Conservation (phyloP, 35 echinoderm and acorn worm species). For the Apostichopus parvimensis region DNA sequence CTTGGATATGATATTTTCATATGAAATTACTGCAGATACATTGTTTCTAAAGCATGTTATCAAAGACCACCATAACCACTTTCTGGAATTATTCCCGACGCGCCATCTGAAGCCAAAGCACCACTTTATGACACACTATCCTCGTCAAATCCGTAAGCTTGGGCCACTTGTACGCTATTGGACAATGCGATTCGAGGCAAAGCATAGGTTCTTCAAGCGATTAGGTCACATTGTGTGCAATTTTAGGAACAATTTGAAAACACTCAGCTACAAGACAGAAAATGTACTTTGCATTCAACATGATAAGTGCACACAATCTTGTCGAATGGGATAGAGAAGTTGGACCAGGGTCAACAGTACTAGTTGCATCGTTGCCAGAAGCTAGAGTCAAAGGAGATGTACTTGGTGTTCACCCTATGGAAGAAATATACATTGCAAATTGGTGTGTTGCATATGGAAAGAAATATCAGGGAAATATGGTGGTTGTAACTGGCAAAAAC, state of each 20-base stretch:
- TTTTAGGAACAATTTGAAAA: conserved; percentile 59
- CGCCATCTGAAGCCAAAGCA: conserved; percentile 39
- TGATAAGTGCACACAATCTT: not conserved
- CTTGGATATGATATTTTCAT: conserved; percentile 58
- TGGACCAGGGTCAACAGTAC: conserved; percentile 42
- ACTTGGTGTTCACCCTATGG: conserved; percentile 10
- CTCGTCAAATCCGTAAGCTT: conserved; percentile 8
- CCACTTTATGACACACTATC: conserved; percentile 59
- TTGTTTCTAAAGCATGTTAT: conserved; percentile 47
- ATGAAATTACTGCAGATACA: conserved; percentile 14
- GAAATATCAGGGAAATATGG: not conserved
- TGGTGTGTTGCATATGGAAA: conserved; percentile 34
- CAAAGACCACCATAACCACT: conserved; percentile 49
- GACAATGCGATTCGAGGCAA: conserved; percentile 53
- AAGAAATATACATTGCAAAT: conserved; percentile 59
- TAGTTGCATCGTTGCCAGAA: conserved; percentile 29
- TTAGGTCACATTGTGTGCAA: conserved; percentile 64
- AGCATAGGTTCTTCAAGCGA: conserved; percentile 36
- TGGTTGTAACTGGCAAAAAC: too few species aligned
- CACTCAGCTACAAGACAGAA: conserved; percentile 50
- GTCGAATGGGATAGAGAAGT: not conserved
- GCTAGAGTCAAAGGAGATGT: not conserved
- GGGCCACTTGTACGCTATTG: conserved; percentile 45
- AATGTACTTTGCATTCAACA: conserved; percentile 36
- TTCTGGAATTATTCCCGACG: not conserved